Evolutionary conservation across 1,140 invertebrate genomes (phyloP), one percentile per base, ranked within the genome.

Genomic region (Trinorchestia longiramus): DNA sequence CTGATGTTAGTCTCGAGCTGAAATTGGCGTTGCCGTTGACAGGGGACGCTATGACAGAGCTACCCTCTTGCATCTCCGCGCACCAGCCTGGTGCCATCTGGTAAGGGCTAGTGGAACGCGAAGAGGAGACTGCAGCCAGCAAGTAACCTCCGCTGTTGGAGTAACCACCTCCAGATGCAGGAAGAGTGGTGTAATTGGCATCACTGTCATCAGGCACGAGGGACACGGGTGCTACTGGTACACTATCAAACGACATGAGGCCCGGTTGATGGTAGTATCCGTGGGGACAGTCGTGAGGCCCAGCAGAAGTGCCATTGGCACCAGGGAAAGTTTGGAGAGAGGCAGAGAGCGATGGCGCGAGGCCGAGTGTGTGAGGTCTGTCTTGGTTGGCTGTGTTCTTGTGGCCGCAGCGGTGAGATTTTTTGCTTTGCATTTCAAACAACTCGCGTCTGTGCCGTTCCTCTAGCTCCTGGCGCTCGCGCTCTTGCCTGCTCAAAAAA

Each of bases 401-500:
- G 43, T 94, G 43, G 92, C 44, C 36, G 17, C 43, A 19, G 43
- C 92, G 92, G 43, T 43, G 44, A 40, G 44, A 94, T 45, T 94
- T 94, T 44, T 94, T 94, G 44, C 36, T 45, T 40, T 43, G 43
- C 44, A 94, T 94, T 40, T 94, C 92, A 1, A 94, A 40, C 43
- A 94, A 36, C 40, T 94, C 92, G 43, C 44, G 92, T 47, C 43
- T 40, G 44, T 94, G 92, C 4, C 92, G 43, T n/a, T n/a, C 36
- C 92, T 94, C 92, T 44, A 94, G 92, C 92, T 94, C 92, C 44
- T 94, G 43, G 36, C 92, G 43, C 40, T 94, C 92, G 6, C 44
- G 43, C 43, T 94, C 43, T 40, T 94, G 92, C 92, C 92, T 94
- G 92, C 43, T 77, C 62, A 28, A 77, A 77, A 28, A 36, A 36